Evolutionary conservation across 2,888 invertebrate genomes (phyloP).

Genomic region (Plagiodera versicolora): DNA sequence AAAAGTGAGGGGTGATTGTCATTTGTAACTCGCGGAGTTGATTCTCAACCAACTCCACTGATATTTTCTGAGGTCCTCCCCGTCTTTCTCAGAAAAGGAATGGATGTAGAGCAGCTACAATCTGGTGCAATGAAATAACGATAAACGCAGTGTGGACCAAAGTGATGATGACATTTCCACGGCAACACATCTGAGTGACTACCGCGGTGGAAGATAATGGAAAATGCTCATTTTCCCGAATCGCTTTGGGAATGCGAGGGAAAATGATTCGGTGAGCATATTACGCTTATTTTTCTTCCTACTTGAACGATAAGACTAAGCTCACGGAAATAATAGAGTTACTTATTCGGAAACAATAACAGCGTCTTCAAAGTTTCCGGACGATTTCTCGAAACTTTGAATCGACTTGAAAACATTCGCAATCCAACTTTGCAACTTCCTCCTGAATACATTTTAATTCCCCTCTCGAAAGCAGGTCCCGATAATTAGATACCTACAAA

Average conservation of each 20-base stretch:
- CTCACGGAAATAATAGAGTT: slow-evolving; percentile 4
- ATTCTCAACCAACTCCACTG: too few species aligned
- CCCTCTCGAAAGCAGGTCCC: neutral
- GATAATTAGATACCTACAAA: neutral
- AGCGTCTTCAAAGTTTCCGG: slow-evolving; percentile 7
- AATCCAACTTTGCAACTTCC: slow-evolving; percentile 1
- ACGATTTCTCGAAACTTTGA: slow-evolving; percentile 13
- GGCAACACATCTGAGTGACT: neutral
- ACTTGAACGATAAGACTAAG: neutral
- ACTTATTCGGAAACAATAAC: slow-evolving; percentile 12
- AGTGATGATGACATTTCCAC: too few species aligned
- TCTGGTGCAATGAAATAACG: too few species aligned
- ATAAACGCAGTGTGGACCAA: too few species aligned
- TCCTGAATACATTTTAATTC: neutral
- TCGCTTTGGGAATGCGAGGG: neutral
- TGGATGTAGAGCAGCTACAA: too few species aligned
- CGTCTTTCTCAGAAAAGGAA: too few species aligned
- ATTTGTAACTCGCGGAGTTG: too few species aligned
- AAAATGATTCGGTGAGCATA: neutral
- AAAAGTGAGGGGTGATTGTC: too few species aligned
- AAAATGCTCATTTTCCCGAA: neutral
- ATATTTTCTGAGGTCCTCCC: too few species aligned
- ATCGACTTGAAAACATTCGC: slow-evolving; percentile 8
- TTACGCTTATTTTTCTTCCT: neutral
- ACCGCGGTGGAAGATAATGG: neutral